phyloP scores from a whole-genome alignment of 30 jellyfish, hydroid and myxozoan genomes.

The Hydra vulgaris region DNA sequence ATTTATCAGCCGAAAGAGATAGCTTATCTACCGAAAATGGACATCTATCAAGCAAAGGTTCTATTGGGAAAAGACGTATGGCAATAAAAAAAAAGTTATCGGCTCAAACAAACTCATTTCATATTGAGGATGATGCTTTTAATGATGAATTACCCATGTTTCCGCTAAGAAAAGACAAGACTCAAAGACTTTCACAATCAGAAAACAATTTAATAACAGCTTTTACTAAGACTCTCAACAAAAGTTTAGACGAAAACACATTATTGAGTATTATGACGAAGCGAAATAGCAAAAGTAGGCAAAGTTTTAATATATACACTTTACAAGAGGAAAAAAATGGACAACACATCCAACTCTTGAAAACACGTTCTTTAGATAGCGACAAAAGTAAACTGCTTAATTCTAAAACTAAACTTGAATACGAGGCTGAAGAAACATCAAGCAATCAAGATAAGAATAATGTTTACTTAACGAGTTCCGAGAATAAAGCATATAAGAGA shows the following conservation, averaged over 20 bases:
- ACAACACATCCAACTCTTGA: not conserved
- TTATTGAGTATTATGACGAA: not conserved
- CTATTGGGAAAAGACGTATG: too few relatives aligned
- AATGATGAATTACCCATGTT: too few relatives aligned
- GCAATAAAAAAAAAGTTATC: too few relatives aligned
- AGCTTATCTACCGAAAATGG: too few relatives aligned
- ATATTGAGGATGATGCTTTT: too few relatives aligned
- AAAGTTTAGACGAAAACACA: not conserved
- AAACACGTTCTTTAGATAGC: too few relatives aligned
- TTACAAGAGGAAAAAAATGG: not conserved
- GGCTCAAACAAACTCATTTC: too few relatives aligned
- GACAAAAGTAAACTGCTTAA: not conserved
- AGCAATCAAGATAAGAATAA: not conserved
- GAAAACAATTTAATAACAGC: not conserved
- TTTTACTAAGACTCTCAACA: not conserved
- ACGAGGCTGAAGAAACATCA: not conserved
- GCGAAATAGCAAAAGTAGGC: not conserved
- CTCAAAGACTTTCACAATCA: not conserved
- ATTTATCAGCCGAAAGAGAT: too few relatives aligned
- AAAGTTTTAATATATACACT: not conserved
- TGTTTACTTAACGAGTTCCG: not conserved
- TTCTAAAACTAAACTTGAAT: not conserved
- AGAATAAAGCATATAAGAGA: not conserved
- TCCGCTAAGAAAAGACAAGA: not conserved
- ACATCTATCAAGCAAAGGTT: too few relatives aligned